These are phyloP conservation scores for Drosophila neonasuta DNA, from an alignment of 2,888 invertebrate species.

Conservation along the genomic window DNA sequence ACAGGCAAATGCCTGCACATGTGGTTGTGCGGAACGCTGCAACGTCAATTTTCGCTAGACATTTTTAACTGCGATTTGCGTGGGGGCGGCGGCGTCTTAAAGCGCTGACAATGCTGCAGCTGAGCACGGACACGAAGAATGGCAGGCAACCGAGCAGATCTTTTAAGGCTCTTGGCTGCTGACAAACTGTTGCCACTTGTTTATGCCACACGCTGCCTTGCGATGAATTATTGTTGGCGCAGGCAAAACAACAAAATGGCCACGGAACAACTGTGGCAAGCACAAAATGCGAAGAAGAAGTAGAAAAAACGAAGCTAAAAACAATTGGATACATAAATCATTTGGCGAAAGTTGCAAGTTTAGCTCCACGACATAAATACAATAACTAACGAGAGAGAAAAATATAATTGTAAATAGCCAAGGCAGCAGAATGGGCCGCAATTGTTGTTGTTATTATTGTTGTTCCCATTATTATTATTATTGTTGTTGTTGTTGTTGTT, in stretches of 20 bases:
- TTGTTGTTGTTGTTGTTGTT: constrained; percentile 14
- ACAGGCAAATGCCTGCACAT: constrained; percentile 55
- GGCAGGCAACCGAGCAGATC: constrained; percentile 33
- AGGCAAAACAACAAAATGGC: constrained; percentile 27
- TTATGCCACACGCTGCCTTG: constrained; percentile 67
- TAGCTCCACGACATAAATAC: constrained; percentile 74
- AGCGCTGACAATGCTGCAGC: constrained; percentile 51
- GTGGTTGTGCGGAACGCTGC: constrained; percentile 41
- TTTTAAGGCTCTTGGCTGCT: constrained; percentile 65
- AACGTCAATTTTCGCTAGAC: constrained; percentile 56
- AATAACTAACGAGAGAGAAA: constrained; percentile 76
- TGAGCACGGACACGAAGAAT: constrained; percentile 16
- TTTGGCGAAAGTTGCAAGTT: constrained; percentile 74
- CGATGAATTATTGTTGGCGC: constrained; percentile 73
- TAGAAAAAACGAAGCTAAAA: constrained; percentile 51
- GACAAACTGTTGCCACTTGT: constrained; percentile 78
- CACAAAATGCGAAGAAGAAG: constrained; percentile 20
- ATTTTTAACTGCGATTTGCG: constrained; percentile 63
- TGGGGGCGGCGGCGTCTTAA: constrained; percentile 41
- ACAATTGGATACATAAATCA: constrained; percentile 77
- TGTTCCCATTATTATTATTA: constrained; percentile 5
- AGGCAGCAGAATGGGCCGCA: constrained; percentile 48
- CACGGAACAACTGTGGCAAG: constrained; percentile 1
- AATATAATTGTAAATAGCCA: constrained; percentile 76
- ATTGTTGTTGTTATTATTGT: constrained; percentile 34